These are phyloP conservation scores for Trematocara unimaculatum DNA, from an alignment of 2,113 vertebrate genomes.

Conservation along the genomic window DNA sequence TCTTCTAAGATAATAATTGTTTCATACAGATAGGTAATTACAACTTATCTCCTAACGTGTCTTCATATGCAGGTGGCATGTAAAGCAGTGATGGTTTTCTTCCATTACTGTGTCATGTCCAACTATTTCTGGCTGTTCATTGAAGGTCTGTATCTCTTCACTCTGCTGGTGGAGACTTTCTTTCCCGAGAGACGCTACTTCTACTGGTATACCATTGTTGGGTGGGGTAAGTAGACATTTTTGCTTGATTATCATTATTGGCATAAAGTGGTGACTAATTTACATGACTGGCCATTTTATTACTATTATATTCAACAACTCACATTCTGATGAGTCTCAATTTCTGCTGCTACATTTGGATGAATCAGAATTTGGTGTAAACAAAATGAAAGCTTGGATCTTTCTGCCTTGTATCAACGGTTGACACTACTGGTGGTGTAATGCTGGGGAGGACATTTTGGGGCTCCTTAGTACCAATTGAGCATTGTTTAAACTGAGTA, in stretches of 20 bases:
- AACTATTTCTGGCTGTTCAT: slow-evolving; percentile 99
- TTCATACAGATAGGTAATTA: not conserved
- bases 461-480: not conserved
- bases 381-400: not conserved
- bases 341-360: not conserved
- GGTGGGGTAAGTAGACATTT: slow-evolving; percentile 67
- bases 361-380: not conserved
- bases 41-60: not conserved
- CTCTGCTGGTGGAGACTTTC: slow-evolving; percentile 93
- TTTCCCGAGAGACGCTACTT: slow-evolving; percentile 96
- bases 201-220: slow-evolving; percentile 87
- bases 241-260: not conserved
- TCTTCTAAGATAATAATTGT: not conserved
- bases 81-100: slow-evolving; percentile 96
- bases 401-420: not conserved
- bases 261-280: not conserved
- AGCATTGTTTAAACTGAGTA: not conserved
- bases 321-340: not conserved
- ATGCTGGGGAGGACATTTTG: not conserved
- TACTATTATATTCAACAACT: not conserved
- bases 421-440: not conserved
- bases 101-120: slow-evolving; percentile 98
- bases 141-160: slow-evolving; percentile 96
- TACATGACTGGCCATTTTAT: not conserved
- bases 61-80: slow-evolving; percentile 82